Evolutionary conservation across 2,888 invertebrate species (phyloP).

Genomic region (Trachelus troglodyta): DNA sequence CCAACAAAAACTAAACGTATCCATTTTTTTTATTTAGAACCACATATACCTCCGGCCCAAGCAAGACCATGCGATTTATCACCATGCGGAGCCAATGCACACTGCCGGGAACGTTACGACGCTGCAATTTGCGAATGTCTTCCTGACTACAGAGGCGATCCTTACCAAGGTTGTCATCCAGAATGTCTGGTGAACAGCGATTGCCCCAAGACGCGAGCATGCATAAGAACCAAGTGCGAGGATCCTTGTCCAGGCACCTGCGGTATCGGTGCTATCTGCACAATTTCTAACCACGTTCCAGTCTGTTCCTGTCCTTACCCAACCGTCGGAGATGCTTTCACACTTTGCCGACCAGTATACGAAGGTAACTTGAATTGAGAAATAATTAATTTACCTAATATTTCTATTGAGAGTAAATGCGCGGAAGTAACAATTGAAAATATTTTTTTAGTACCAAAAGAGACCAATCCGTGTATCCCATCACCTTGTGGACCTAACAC

Average conservation of each 20-base stretch:
- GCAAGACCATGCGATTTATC: slow-evolving; percentile 71
- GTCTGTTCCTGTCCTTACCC: slow-evolving; percentile 78
- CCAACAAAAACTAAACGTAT: neutral
- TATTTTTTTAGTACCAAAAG: slow-evolving; percentile 41
- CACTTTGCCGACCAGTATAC: slow-evolving; percentile 68
- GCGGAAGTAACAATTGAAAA: slow-evolving; percentile 1
- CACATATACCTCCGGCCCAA: slow-evolving; percentile 32
- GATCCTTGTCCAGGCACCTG: slow-evolving; percentile 83
- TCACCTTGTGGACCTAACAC: slow-evolving; percentile 69
- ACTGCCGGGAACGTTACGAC: slow-evolving; percentile 76
- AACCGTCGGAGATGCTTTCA: slow-evolving; percentile 83
- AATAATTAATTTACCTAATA: slow-evolving; percentile 38
- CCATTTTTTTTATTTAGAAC: slow-evolving; percentile 19
- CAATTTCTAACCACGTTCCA: slow-evolving; percentile 80
- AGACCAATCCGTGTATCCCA: slow-evolving; percentile 64
- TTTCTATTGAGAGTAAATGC: slow-evolving; percentile 21
- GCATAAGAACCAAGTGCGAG: slow-evolving; percentile 76
- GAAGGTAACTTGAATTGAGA: slow-evolving; percentile 42
- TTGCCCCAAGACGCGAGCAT: slow-evolving; percentile 75
- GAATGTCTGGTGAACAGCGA: slow-evolving; percentile 82
- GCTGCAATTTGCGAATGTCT: slow-evolving; percentile 78
- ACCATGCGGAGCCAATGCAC: slow-evolving; percentile 76
- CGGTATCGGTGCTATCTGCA: slow-evolving; percentile 78
- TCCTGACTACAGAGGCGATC: slow-evolving; percentile 76
- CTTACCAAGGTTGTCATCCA: slow-evolving; percentile 71